Base-by-base conservation (phyloP, 2,797 vertebrate genomes). In the Oophaga sylvatica region DNA sequence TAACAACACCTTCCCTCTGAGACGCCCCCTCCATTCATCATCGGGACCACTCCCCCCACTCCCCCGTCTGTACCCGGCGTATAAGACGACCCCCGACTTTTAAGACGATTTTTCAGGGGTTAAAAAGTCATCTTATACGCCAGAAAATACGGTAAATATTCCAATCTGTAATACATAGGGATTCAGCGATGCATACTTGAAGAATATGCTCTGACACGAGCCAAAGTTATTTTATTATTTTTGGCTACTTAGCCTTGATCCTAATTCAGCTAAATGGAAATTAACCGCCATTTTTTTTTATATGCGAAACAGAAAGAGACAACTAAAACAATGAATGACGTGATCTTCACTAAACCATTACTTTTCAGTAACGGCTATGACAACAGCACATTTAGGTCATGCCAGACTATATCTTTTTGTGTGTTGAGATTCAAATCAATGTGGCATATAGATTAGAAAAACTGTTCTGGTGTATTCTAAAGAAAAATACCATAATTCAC, bases 181-280 rank as follows among this genome's bases (percentile, higher is more conserved):
- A 41, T 29, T 62, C 22, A 31, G 17, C 80, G 11, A 57, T 6
- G 11, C 68, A 60, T 35, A 8, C 62, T 19, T 79, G 29, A 80
- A 41, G 17, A 85, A 85, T 85, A 59, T 31, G 59, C 41, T 19
- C 29, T 85, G 60, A 79, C 62, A 57, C 41, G 67, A 12, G 48
- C 17, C 60, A 86, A 57, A 86, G n/a, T 57, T 57, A 57, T 70
- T 80, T 57, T 86, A 80, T 11, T n/a, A 20, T 48, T 31, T 80
- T 35, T 86, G 75, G 63, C 29, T 31, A 56, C 16, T 53, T 53
- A 20, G 17, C 67, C 22, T 67, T 67, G 83, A 85, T 85, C 22
- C 22, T 67, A 85, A 78, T 78, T n/a, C 48, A 35, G 81, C 48
- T 57, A 57, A 65, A 75, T 60, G 29, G 68, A 83, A 73, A 60